phyloP scores from a whole-genome alignment of 2,797 vertebrate genomes.

The Ispidina picta region DNA sequence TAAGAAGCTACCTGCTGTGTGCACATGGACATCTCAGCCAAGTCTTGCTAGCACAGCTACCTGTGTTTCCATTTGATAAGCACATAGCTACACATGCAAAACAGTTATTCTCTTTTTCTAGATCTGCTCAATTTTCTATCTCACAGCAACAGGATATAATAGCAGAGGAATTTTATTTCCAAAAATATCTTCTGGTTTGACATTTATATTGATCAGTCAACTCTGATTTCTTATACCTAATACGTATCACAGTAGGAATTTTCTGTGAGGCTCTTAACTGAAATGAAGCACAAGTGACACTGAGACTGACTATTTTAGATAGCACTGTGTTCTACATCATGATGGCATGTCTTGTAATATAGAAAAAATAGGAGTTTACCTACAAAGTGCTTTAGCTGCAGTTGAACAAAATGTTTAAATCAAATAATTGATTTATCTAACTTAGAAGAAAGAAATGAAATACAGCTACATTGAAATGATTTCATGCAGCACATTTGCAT shows the following conservation, averaged over 20 bases:
- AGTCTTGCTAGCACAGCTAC: fast-evolving
- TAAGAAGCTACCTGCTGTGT: not conserved
- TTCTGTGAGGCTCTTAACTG: not conserved
- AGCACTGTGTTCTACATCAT: not conserved
- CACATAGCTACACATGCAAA: not conserved
- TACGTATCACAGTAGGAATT: not conserved
- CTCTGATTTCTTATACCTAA: not conserved
- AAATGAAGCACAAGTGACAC: not conserved
- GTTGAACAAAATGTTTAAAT: not conserved
- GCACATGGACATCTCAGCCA: not conserved
- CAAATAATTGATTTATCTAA: not conserved
- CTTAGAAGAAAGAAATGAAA: not conserved
- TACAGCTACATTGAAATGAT: not conserved
- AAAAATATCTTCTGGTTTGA: not conserved
- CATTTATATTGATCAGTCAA: not conserved
- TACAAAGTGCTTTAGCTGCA: not conserved
- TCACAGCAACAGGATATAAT: not conserved
- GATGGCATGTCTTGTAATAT: not conserved
- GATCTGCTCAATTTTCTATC: not conserved
- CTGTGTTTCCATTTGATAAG: not conserved
- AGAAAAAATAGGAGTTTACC: not conserved
- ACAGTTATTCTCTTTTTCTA: not conserved
- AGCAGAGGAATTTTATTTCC: not conserved
- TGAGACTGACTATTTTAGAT: not conserved
- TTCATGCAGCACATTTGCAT: not conserved